Base-by-base conservation (phyloP, 2,797 vertebrate species). In the Scomberomorus guttatus region DNA sequence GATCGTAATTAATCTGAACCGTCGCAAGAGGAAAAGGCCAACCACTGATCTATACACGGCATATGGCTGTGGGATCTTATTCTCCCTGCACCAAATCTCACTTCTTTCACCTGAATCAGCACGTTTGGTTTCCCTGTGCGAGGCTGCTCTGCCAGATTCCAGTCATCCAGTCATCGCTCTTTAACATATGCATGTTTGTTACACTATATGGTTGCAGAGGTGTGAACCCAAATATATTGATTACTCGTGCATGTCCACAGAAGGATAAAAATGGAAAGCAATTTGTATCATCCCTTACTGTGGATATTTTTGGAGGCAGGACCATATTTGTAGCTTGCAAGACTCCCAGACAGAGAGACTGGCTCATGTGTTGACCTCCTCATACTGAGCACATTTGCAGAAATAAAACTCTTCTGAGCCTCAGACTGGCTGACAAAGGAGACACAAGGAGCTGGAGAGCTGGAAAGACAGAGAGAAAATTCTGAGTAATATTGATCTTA, bases 1-100 rank as follows among this genome's bases (percentile, higher is more conserved):
- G 90, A 91, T 93, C 89, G 90, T 95, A 95, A 95, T 96, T 95
- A 95, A 95, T 95, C 93, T 94, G 91, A 90, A 89, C 64, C 87
- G 89, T 90, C 88, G 89, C 89, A 90, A 89, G 92, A 89, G 91
- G 90, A 88, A 94, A 92, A 92, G 91, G 92, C 93, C 90, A 90
- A 84, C 77, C 81, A 55, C 87, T 90, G 90, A 92, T 93, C 93
- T 93, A 87, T 90, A 79, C 81, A 14, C 83, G 85, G 88, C 94
- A 93, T 92, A 91, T 93, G 92, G 93, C 93, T 87, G 87, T 69
- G 90, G 92, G 92, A 91, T 92, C 86, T 80, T 80, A 84, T 87
- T 87, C 90, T 92, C 92, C 82, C 90, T 89, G 93, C 94, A 91
- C 92, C 92, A 89, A 89, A 90, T 37, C 72, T 39, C 81, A 12